A percentile compares a stretch with the other conserved stretches of the same genome.
Conservation (phyloP, 2,888 invertebrate species). For the Cyclophora punctaria region DNA sequence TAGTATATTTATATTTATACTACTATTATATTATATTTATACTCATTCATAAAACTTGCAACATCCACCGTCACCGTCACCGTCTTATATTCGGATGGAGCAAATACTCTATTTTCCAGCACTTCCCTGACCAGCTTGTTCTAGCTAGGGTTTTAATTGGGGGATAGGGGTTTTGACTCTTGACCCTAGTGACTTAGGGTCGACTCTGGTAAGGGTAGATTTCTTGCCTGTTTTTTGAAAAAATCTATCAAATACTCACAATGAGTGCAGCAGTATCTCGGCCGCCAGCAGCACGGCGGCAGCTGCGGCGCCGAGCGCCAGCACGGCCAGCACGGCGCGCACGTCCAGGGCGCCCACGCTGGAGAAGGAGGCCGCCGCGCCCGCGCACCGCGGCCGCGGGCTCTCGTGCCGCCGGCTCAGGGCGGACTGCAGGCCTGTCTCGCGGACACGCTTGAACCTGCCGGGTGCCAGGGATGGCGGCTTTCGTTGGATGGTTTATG, state of each 20-base stretch:
- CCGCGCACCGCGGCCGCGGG: conserved; percentile 41
- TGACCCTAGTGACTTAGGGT: too few relatives aligned
- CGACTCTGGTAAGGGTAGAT: background rate
- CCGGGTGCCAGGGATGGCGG: too few relatives aligned
- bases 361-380: conserved; percentile 44
- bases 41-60: too few relatives aligned
- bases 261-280: conserved; percentile 32
- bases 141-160: too few relatives aligned
- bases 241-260: conserved; percentile 24
- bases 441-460: conserved; percentile 72
- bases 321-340: conserved; percentile 54
- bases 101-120: too few relatives aligned
- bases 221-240: background rate
- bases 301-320: conserved; percentile 48
- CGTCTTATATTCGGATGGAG: too few relatives aligned
- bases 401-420: conserved; percentile 34
- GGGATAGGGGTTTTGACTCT: too few relatives aligned
- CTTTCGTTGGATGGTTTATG: too few relatives aligned
- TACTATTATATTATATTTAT: too few relatives aligned
- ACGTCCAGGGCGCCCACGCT: conserved; percentile 67
- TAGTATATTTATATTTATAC: too few relatives aligned
- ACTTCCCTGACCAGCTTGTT: too few relatives aligned
- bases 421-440: conserved; percentile 68
- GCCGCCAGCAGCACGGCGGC: conserved; percentile 30
- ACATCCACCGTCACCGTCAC: too few relatives aligned